Percentiles rank a stretch among this genome's conserved stretches.
Evolutionary conservation across 2,888 invertebrate genomes (phyloP).

Genomic region (Lagria hirta): DNA sequence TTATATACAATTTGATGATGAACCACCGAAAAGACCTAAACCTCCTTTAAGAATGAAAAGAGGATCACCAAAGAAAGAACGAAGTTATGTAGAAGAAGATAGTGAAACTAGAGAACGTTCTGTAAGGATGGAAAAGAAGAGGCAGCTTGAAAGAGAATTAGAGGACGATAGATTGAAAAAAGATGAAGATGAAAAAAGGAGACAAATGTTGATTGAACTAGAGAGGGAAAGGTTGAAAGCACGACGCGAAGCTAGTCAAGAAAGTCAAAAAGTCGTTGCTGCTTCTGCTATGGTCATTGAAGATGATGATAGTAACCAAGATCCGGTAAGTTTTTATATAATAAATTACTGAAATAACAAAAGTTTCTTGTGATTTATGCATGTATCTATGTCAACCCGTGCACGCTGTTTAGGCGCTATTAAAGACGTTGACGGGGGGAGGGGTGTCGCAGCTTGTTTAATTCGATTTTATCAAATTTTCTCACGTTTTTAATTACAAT

Average conservation of each 20-base stretch:
- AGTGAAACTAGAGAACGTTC: constrained; percentile 36
- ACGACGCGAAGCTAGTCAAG: constrained; percentile 54
- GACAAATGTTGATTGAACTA: constrained; percentile 49
- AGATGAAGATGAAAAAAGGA: constrained; percentile 52
- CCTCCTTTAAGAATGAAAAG: constrained; percentile 79
- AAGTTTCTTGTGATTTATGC: constrained; percentile 1
- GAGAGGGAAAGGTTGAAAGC: constrained; percentile 52
- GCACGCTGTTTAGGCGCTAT: too few species aligned
- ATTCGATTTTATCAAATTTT: too few species aligned
- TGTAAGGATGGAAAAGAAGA: constrained; percentile 42
- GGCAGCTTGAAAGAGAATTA: constrained; percentile 55
- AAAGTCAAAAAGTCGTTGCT: constrained; percentile 49
- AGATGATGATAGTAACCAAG: constrained; percentile 64
- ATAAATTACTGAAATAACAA: not conserved
- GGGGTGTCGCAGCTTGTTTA: too few species aligned
- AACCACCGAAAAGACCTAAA: constrained; percentile 84
- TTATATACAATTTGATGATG: constrained; percentile 91
- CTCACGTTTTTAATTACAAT: constrained; percentile 1
- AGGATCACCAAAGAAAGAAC: constrained; percentile 76
- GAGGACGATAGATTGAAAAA: constrained; percentile 54
- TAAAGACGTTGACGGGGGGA: too few species aligned
- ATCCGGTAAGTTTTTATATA: constrained; percentile 60
- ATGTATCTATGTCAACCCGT: too few species aligned
- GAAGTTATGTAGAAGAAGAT: constrained; percentile 44
- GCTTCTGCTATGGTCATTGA: constrained; percentile 68